A percentile compares a stretch with the other conserved stretches of the same genome.
Evolutionary conservation across 2,113 vertebrate species (phyloP).

Genomic region (Desmodus rotundus): DNA sequence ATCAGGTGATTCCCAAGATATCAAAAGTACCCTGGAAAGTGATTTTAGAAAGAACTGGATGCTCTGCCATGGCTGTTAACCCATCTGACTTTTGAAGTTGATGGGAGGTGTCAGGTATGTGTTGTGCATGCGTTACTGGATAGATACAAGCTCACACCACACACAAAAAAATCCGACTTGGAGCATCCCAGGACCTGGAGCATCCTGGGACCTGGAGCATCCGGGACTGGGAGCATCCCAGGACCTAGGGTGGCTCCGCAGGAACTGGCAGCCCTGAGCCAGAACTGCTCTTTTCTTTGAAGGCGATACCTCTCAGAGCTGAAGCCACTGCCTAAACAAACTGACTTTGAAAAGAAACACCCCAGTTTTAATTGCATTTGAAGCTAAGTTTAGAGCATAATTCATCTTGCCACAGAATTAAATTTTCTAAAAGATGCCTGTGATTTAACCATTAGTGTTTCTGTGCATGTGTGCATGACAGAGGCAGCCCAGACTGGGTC

Average conservation of each 20-base stretch:
- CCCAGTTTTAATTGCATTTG: constrained; percentile 35
- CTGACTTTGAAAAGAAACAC: constrained; percentile 56
- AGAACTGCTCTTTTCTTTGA: constrained; percentile 46
- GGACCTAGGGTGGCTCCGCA: not conserved
- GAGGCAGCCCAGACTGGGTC: not conserved
- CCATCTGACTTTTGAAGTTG: not conserved
- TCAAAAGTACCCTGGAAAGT: not conserved
- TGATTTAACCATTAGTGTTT: constrained; percentile 18
- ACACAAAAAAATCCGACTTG: not conserved
- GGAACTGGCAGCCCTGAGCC: not conserved
- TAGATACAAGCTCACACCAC: not conserved
- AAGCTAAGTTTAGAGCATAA: constrained; percentile 34
- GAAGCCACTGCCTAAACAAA: constrained; percentile 49
- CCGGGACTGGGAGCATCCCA: not conserved
- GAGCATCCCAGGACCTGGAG: not conserved
- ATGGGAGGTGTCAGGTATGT: not conserved
- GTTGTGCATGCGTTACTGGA: not conserved
- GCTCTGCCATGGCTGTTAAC: not conserved
- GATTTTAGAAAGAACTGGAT: not conserved
- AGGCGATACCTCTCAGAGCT: constrained; percentile 21
- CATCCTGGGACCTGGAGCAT: too few species aligned
- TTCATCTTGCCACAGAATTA: constrained; percentile 47
- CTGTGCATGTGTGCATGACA: not conserved
- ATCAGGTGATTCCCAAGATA: not conserved
- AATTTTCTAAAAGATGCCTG: constrained; percentile 12